Conservation (phyloP, 2,797 vertebrate genomes). For the Acanthis flammea region DNA sequence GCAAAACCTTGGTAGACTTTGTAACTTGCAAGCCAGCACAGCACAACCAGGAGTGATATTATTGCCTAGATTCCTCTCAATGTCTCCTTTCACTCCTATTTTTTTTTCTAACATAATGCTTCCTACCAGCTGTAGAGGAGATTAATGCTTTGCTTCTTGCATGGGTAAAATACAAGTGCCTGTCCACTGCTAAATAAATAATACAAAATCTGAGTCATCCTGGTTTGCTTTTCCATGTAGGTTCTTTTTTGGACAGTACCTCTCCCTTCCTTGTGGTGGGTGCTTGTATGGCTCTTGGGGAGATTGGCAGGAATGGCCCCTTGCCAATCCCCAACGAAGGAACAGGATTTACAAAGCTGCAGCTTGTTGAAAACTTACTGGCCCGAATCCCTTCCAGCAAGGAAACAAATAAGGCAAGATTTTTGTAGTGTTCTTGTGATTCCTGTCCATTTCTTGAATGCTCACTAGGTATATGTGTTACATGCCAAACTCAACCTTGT, state of each 20-base stretch:
- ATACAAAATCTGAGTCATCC: not conserved
- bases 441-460: not conserved
- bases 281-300: slow-evolving; percentile 91
- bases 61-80: not conserved
- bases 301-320: slow-evolving; percentile 91
- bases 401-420: slow-evolving; percentile 89
- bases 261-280: slow-evolving; percentile 87
- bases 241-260: slow-evolving; percentile 88
- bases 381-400: slow-evolving; percentile 92
- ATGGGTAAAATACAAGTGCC: not conserved
- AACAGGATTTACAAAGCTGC: slow-evolving; percentile 88
- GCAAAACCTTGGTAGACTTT: not conserved
- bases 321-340: slow-evolving; percentile 88
- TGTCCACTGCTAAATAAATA: not conserved
- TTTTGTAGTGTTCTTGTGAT: not conserved
- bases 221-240: slow-evolving; percentile 68
- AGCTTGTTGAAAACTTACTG: slow-evolving; percentile 89
- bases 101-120: not conserved
- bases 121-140: not conserved
- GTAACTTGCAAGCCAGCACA: not conserved
- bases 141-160: not conserved
- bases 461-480: not conserved
- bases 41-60: not conserved
- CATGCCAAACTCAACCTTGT: accelerated
- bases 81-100: not conserved